Percentiles rank a stretch among this genome's conserved stretches.
phyloP scores from a whole-genome alignment of 2,888 invertebrate species.

The Willowsia nigromaculata region DNA sequence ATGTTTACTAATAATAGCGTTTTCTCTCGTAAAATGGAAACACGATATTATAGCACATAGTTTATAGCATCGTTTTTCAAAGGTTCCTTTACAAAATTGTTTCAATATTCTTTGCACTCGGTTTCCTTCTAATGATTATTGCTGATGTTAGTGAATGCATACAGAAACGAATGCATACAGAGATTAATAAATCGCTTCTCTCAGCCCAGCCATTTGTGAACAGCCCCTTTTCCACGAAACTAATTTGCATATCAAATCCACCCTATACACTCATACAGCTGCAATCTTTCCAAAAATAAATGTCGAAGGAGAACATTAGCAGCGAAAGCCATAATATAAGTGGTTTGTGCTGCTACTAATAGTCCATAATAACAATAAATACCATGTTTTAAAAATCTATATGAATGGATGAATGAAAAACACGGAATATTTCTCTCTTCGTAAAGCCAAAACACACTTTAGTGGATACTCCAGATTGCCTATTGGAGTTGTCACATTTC shows the following conservation, averaged over 20 bases:
- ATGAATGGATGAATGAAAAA: constrained; percentile 10
- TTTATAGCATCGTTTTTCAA: too few relatives aligned
- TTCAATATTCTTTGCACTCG: too few relatives aligned
- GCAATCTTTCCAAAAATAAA: neutral
- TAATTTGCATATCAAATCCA: neutral
- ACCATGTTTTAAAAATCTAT: neutral
- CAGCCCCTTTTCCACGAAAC: too few relatives aligned
- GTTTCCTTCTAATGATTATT: too few relatives aligned
- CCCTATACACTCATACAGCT: neutral
- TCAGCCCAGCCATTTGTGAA: too few relatives aligned
- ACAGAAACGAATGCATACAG: too few relatives aligned
- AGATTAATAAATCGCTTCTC: too few relatives aligned
- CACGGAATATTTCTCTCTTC: neutral
- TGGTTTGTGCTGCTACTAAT: neutral
- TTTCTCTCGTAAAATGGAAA: neutral
- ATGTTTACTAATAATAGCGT: neutral
- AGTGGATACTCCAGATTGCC: constrained; percentile 34
- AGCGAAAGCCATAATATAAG: neutral
- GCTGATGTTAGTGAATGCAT: too few relatives aligned
- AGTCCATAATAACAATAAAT: constrained; percentile 32
- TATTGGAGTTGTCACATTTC: constrained; percentile 58
- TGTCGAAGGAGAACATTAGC: neutral
- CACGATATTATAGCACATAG: too few relatives aligned
- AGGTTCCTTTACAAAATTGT: too few relatives aligned
- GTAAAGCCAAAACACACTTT: constrained; percentile 20